Evolutionary conservation across 1,140 invertebrate species (phyloP).

Genomic region (Ladona fulva): DNA sequence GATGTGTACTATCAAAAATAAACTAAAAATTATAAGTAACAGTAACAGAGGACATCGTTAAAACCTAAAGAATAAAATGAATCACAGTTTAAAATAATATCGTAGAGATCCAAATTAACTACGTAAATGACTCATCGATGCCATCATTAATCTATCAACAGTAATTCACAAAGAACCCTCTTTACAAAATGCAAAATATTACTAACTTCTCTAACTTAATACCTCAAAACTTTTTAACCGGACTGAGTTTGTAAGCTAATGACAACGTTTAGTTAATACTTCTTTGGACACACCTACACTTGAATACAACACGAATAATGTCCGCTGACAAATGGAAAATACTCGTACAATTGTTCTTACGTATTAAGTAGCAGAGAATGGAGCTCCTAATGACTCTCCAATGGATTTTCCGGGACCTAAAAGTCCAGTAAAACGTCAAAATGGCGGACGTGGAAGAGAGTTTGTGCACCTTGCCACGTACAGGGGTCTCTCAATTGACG

Average conservation of each 20-base stretch:
- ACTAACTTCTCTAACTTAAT: no score
- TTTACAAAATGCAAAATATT: no score
- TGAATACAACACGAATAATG: background rate
- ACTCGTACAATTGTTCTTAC: background rate
- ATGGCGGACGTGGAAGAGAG: constrained; percentile 13
- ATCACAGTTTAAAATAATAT: no score
- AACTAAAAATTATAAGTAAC: no score
- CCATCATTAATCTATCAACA: no score
- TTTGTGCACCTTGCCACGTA: constrained; percentile 12
- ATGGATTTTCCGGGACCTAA: background rate
- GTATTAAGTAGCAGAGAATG: background rate
- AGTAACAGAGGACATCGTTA: no score
- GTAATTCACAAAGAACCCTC: no score
- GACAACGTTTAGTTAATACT: background rate
- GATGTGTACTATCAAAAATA: no score
- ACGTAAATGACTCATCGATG: no score
- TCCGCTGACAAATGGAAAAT: background rate
- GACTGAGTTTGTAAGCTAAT: background rate
- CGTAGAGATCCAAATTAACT: no score
- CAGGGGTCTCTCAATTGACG: constrained; percentile 6
- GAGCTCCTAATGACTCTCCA: background rate
- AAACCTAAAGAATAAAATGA: no score
- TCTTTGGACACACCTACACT: background rate
- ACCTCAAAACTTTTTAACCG: no score
- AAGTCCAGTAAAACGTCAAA: background rate